Evolutionary conservation across 2,888 invertebrate genomes (phyloP).

Genomic region (Dasysyrphus albostriatus): DNA sequence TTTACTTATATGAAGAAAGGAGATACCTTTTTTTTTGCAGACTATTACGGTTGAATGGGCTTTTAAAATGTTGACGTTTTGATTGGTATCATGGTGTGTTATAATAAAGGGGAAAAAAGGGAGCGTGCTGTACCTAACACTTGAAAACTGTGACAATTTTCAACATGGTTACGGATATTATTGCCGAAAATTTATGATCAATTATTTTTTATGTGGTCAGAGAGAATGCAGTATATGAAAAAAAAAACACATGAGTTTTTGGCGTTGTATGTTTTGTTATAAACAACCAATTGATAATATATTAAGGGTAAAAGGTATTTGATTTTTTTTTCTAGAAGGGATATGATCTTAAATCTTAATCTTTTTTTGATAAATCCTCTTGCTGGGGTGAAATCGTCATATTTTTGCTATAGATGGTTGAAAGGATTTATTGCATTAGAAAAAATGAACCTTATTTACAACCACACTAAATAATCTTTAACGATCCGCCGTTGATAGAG

Average conservation of each 20-base stretch:
- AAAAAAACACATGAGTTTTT: conserved; percentile 15
- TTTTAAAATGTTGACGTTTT: conserved; percentile 59
- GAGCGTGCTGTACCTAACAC: conserved; percentile 21
- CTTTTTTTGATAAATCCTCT: not conserved
- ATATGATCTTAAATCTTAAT: conserved; percentile 5
- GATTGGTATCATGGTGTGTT: conserved; percentile 56
- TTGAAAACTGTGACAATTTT: conserved; percentile 69
- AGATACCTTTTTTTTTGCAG: conserved; percentile 43
- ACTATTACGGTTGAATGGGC: conserved; percentile 68
- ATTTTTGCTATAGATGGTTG: not conserved
- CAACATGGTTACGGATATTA: conserved; percentile 24
- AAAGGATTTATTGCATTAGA: not conserved
- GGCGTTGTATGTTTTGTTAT: conserved; percentile 23
- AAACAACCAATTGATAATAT: conserved; percentile 70
- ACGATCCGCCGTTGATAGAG: no score
- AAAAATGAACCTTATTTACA: conserved; percentile 9
- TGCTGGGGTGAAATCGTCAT: not conserved
- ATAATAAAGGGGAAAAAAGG: conserved; percentile 17
- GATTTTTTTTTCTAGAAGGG: not conserved
- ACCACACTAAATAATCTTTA: not conserved
- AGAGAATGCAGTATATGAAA: conserved; percentile 32
- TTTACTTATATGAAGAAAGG: not conserved
- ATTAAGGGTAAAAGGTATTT: conserved; percentile 42
- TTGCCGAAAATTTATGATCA: conserved; percentile 35
- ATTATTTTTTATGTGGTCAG: conserved; percentile 29